These are phyloP conservation scores for Euura lappo DNA, from an alignment of 1,140 invertebrate genomes.

Conservation along the genomic window DNA sequence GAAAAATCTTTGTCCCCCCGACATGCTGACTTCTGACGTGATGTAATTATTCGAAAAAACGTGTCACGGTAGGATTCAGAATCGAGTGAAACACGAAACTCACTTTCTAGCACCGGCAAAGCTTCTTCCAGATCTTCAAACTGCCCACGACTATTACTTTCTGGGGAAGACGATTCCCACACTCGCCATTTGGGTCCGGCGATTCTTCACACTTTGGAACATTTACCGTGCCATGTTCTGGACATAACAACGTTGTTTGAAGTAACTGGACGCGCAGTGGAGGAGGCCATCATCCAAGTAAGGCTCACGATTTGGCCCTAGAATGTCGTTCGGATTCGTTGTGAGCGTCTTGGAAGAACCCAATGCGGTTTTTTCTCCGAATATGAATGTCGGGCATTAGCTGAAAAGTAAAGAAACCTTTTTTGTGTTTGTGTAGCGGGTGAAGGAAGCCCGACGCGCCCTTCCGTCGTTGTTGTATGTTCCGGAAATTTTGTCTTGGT, in stretches of 20 bases:
- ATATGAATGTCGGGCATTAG: background rate
- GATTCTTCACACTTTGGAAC: conserved; percentile 52
- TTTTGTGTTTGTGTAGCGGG: conserved; percentile 40
- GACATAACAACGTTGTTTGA: conserved; percentile 55
- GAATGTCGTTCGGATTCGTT: too few relatives aligned
- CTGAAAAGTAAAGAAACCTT: background rate
- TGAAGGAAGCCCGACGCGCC: conserved; percentile 53
- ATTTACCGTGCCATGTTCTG: conserved; percentile 52
- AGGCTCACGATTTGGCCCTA: background rate
- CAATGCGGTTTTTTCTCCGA: background rate
- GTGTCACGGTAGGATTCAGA: background rate
- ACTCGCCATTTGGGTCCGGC: conserved; percentile 56
- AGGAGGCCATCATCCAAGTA: conserved; percentile 72
- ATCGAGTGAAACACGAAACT: background rate
- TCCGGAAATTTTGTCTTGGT: conserved; percentile 61
- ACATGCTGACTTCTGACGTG: conserved; percentile 48
- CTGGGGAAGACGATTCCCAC: conserved; percentile 56
- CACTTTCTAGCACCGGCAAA: conserved; percentile 33
- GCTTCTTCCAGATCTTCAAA: conserved; percentile 39
- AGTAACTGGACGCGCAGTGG: conserved; percentile 64
- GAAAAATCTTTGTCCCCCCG: conserved; percentile 42
- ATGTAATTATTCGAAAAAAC: conserved; percentile 34
- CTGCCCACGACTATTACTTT: conserved; percentile 53
- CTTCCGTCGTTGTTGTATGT: conserved; percentile 60
- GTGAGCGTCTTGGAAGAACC: too few relatives aligned